Conservation (phyloP, 1,140 invertebrate species). For the Drosophila littoralis region DNA sequence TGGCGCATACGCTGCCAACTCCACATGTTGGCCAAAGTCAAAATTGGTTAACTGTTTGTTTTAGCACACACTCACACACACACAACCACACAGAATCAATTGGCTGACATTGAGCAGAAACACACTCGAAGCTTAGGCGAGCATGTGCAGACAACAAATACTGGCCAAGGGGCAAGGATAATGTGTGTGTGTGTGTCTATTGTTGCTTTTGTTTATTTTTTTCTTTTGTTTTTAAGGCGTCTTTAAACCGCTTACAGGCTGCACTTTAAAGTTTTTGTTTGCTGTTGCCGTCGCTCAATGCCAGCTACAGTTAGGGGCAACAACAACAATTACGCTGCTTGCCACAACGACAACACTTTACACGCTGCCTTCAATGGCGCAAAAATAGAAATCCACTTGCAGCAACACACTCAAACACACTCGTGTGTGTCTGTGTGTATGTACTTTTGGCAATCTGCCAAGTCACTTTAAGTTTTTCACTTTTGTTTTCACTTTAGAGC, state of each 20-base stretch:
- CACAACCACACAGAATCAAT: constrained; percentile 31
- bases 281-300: constrained; percentile 46
- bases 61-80: neutral
- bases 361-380: constrained; percentile 32
- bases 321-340: constrained; percentile 15
- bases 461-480: constrained; percentile 66
- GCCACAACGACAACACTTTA: constrained; percentile 51
- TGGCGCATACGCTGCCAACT: constrained; percentile 73
- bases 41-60: constrained; percentile 25
- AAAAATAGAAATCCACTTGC: constrained; percentile 68
- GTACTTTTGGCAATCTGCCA: constrained; percentile 39
- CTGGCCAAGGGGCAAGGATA: constrained; percentile 12
- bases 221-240: constrained; percentile 6
- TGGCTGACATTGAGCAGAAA: constrained; percentile 34
- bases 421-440: constrained; percentile 10
- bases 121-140: constrained; percentile 15
- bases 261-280: constrained; percentile 20
- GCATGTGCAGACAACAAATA: constrained; percentile 9
- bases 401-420: constrained; percentile 28
- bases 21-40: constrained; percentile 57
- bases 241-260: constrained; percentile 37
- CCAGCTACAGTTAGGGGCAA: constrained; percentile 22
- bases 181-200: constrained; percentile 1
- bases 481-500: constrained; percentile 63
- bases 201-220: constrained; percentile 15